Percentiles rank a stretch among this genome's conserved stretches.
These are phyloP conservation scores for Punctoribates punctum DNA, from an alignment of 2,888 invertebrate species.

Conservation along the genomic window DNA sequence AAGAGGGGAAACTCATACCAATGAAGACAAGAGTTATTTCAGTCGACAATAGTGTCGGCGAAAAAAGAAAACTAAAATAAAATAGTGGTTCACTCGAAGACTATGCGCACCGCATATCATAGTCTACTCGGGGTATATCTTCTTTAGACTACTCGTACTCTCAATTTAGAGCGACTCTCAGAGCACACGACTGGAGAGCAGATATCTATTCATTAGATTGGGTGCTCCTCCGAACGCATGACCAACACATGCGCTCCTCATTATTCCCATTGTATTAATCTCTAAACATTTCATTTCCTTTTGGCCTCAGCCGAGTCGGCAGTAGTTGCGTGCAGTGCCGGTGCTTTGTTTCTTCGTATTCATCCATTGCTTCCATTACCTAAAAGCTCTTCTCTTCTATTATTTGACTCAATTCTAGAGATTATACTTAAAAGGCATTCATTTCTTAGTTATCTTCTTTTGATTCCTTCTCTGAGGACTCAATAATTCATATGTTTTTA, in stretches of 20 bases:
- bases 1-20: not conserved
- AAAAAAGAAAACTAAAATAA: not conserved
- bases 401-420: not conserved
- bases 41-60: slow-evolving; percentile 5
- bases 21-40: slow-evolving; percentile 1
- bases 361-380: not conserved
- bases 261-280: slow-evolving; percentile 19
- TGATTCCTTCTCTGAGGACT: not conserved
- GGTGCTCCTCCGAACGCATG: slow-evolving; percentile 15
- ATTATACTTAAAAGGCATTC: not conserved
- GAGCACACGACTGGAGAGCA: not conserved
- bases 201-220: slow-evolving; percentile 26
- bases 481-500: slow-evolving; percentile 34
- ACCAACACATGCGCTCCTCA: slow-evolving; percentile 28
- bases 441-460: not conserved
- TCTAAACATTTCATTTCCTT: slow-evolving; percentile 10
- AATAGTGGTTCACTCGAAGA: slow-evolving; percentile 1
- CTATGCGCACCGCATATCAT: slow-evolving; percentile 20
- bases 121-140: not conserved
- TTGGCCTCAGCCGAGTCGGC: not conserved
- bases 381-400: not conserved
- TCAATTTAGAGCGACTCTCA: not conserved
- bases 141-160: slow-evolving; percentile 14
- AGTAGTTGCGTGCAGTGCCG: slow-evolving; percentile 23
- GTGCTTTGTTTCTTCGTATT: not conserved